phyloP scores from a whole-genome alignment of 2,888 invertebrate genomes.

The Selenia dentaria region DNA sequence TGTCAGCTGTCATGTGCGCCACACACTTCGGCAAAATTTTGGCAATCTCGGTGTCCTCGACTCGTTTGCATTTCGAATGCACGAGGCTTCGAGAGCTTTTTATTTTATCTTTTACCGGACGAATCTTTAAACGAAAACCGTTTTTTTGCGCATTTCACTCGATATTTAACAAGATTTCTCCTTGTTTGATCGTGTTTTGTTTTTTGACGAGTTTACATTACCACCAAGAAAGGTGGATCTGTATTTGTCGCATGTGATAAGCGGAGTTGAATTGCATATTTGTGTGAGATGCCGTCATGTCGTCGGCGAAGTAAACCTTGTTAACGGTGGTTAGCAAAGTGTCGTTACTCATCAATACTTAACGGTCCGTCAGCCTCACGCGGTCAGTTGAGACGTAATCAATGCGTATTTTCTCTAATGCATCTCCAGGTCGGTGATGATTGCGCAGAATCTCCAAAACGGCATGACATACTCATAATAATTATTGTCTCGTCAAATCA shows the following conservation, averaged over 20 bases:
- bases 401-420: conserved; percentile 47
- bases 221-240: conserved; percentile 4
- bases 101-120: conserved; percentile 61
- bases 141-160: conserved; percentile 68
- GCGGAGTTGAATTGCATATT: conserved; percentile 3
- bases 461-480: conserved; percentile 62
- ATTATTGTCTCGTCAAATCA: conserved; percentile 65
- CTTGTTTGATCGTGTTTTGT: conserved; percentile 47
- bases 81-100: conserved; percentile 42
- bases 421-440: conserved; percentile 47
- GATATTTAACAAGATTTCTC: conserved; percentile 67
- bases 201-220: conserved; percentile 26
- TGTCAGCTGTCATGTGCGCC: conserved; percentile 31
- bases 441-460: conserved; percentile 52
- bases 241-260: conserved; percentile 4
- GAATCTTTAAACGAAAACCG: conserved; percentile 68
- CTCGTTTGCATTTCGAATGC: conserved; percentile 70
- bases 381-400: conserved; percentile 43
- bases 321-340: conserved; percentile 58
- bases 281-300: conserved; percentile 9
- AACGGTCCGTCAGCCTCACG: conserved; percentile 43
- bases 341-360: conserved; percentile 47
- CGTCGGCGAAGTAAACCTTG: conserved; percentile 41
- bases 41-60: conserved; percentile 50
- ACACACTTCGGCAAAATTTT: conserved; percentile 49